A percentile compares a stretch with the other conserved stretches of the same genome.
Conservation (phyloP, 1,140 invertebrate genomes). For the Venustaconcha ellipsiformis region DNA sequence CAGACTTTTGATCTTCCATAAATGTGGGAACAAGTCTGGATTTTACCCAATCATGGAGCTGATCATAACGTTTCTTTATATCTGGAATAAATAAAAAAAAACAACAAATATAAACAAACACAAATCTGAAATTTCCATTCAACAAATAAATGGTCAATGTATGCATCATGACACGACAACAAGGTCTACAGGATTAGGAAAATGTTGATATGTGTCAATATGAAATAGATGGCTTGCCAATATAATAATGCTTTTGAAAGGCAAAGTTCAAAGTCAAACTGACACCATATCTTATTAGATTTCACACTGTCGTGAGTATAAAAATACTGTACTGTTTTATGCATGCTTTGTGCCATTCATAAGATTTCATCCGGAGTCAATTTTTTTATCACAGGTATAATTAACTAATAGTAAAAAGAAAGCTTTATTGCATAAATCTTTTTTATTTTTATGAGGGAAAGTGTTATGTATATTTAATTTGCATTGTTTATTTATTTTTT, state of each 20-base stretch:
- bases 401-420: too few species aligned
- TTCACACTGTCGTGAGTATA: background rate
- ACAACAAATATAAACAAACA: background rate
- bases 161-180: background rate
- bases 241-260: background rate
- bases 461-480: too few species aligned
- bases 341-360: too few species aligned
- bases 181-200: background rate
- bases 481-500: too few species aligned
- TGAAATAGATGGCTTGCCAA: background rate
- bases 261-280: background rate
- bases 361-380: too few species aligned
- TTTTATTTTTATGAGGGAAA: too few species aligned
- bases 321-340: too few species aligned
- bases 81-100: slow-evolving; percentile 43
- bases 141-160: background rate
- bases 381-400: too few species aligned
- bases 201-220: background rate
- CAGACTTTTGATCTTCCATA: slow-evolving; percentile 34
- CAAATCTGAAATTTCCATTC: background rate
- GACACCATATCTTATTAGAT: too few species aligned
- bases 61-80: slow-evolving; percentile 53
- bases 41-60: slow-evolving; percentile 60
- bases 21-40: slow-evolving; percentile 62
- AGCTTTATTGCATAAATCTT: too few species aligned